Conservation (phyloP, 2,797 vertebrate genomes). For the Florisuga fusca region DNA sequence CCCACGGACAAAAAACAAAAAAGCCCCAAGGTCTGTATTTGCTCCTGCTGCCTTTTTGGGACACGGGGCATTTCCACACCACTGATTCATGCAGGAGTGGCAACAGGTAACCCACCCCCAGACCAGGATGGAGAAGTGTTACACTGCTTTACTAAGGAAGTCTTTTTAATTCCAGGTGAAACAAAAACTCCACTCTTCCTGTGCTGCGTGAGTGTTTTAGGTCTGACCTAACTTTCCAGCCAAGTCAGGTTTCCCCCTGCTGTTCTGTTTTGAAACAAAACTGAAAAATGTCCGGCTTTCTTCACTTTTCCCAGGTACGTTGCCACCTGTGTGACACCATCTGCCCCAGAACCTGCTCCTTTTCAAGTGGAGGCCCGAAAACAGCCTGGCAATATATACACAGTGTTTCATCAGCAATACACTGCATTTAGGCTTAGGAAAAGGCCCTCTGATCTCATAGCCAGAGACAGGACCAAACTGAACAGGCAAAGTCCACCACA, state of each 20-base stretch:
- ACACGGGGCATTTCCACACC: neutral
- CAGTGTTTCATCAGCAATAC: neutral
- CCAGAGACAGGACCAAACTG: neutral
- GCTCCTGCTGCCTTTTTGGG: neutral
- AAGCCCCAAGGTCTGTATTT: neutral
- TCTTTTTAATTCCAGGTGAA: constrained; percentile 33
- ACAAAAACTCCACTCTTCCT: constrained; percentile 38
- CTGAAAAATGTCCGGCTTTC: neutral
- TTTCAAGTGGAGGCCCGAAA: neutral
- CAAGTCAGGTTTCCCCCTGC: constrained; percentile 57
- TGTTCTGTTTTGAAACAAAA: constrained; percentile 54
- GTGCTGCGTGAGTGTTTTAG: neutral
- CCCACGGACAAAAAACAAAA: rapidly evolving
- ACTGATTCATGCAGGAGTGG: neutral
- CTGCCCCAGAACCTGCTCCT: neutral
- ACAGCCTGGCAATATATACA: neutral
- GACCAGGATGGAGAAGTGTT: neutral
- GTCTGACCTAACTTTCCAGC: constrained; percentile 40
- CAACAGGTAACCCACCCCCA: neutral
- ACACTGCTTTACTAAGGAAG: neutral
- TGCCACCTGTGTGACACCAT: constrained; percentile 8
- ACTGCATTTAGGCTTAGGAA: neutral
- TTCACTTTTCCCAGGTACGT: neutral
- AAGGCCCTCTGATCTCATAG: neutral
- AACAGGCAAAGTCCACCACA: neutral